These are phyloP conservation scores for Steromphala cineraria DNA, from an alignment of 2,888 invertebrate genomes.

Conservation along the genomic window DNA sequence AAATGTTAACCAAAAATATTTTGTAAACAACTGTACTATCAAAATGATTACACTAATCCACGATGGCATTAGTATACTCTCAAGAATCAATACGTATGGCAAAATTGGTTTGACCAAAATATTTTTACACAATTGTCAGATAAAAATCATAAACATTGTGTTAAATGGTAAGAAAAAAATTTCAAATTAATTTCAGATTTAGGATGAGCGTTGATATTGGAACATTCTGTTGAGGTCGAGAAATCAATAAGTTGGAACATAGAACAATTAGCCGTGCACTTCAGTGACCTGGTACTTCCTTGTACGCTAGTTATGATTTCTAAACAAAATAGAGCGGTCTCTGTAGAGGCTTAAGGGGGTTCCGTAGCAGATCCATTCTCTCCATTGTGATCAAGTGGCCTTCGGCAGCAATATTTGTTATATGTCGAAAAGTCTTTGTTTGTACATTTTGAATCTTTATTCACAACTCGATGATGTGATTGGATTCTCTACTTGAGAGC, in stretches of 20 bases:
- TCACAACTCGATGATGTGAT: not conserved
- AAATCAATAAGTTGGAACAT: conserved; percentile 4
- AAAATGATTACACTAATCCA: too few species aligned
- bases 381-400: not conserved
- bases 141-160: too few species aligned
- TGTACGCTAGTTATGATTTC: not conserved
- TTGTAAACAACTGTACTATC: too few species aligned
- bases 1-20: too few species aligned
- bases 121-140: too few species aligned
- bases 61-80: too few species aligned
- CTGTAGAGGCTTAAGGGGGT: conserved; percentile 1
- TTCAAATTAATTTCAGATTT: too few species aligned
- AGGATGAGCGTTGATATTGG: not conserved
- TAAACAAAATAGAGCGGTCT: conserved; percentile 7
- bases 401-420: conserved; percentile 12
- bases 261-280: conserved; percentile 18
- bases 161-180: too few species aligned
- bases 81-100: too few species aligned
- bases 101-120: not conserved
- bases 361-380: not conserved
- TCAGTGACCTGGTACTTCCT: conserved; percentile 15
- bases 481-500: conserved; percentile 6
- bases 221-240: not conserved
- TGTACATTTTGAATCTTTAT: conserved; percentile 21
- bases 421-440: conserved; percentile 23